Percentiles rank a stretch among this genome's conserved stretches.
phyloP scores from a whole-genome alignment of 2,113 vertebrate species.

The Istiophorus platypterus region DNA sequence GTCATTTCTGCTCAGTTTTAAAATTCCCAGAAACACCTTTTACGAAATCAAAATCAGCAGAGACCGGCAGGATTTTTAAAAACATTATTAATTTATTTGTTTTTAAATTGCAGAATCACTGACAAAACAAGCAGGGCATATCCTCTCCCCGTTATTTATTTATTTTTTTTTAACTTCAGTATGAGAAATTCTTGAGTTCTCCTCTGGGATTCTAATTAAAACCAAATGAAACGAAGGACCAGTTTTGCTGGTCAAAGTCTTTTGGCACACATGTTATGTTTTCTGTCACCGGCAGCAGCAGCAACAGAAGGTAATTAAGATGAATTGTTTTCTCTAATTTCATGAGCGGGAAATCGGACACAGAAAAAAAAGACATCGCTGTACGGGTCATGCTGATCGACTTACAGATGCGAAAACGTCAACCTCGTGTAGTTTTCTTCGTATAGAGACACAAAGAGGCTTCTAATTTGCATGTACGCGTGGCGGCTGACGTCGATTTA shows the following conservation, averaged over 20 bases:
- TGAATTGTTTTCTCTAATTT: conserved; percentile 13
- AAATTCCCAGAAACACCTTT: too few relatives aligned
- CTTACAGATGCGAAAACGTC: background rate
- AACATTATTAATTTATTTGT: background rate
- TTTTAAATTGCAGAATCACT: too few relatives aligned
- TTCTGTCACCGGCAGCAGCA: background rate
- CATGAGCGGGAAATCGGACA: background rate
- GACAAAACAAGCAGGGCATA: background rate
- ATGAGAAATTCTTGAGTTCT: background rate
- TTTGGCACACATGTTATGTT: background rate
- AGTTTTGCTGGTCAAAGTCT: background rate
- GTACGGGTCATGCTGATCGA: background rate
- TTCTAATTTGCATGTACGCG: background rate
- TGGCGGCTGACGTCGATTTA: background rate
- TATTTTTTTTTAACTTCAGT: background rate
- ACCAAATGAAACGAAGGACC: background rate
- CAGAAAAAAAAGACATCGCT: background rate
- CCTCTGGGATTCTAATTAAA: conserved; percentile 12
- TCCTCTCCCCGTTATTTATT: background rate
- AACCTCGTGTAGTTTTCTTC: background rate
- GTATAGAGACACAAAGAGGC: background rate
- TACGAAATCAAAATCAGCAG: too few relatives aligned
- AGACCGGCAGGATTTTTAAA: background rate
- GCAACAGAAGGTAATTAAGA: conserved; percentile 9
- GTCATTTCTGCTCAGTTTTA: too few relatives aligned